phyloP scores from a whole-genome alignment of 1,140 invertebrate genomes.

The Drosophila sucinea region DNA sequence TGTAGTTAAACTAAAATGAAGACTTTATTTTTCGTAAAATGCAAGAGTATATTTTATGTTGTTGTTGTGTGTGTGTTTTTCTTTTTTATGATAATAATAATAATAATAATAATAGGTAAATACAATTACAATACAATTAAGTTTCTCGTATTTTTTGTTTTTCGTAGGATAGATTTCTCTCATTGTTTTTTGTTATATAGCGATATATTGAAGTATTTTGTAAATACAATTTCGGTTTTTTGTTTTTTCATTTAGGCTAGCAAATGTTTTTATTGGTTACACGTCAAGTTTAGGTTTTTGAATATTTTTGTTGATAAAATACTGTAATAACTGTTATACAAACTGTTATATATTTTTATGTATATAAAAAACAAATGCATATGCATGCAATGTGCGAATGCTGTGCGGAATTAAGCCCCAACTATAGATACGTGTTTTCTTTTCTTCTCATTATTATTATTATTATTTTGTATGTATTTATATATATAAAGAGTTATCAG shows the following conservation, averaged over 20 bases:
- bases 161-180: constrained; percentile 64
- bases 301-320: constrained; percentile 58
- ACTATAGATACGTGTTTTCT: constrained; percentile 42
- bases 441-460: constrained; percentile 41
- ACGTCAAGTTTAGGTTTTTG: constrained; percentile 58
- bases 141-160: constrained; percentile 29
- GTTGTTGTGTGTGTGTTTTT: constrained; percentile 49
- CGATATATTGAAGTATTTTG: constrained; percentile 75
- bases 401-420: constrained; percentile 63
- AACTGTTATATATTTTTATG: constrained; percentile 64
- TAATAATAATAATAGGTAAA: constrained; percentile 68
- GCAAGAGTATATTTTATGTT: constrained; percentile 78
- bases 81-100: constrained; percentile 11
- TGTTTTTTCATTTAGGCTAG: constrained; percentile 77
- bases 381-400: constrained; percentile 47
- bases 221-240: constrained; percentile 72
- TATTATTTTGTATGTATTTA: constrained; percentile 57
- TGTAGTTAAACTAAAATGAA: constrained; percentile 82
- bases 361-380: constrained; percentile 72
- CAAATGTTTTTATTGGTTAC: constrained; percentile 45
- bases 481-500: constrained; percentile 50
- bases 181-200: constrained; percentile 43
- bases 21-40: constrained; percentile 82
- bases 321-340: constrained; percentile 46
- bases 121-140: constrained; percentile 71